phyloP scores from a whole-genome alignment of 2,888 invertebrate species.

The Hirtodrosophila confusa region DNA sequence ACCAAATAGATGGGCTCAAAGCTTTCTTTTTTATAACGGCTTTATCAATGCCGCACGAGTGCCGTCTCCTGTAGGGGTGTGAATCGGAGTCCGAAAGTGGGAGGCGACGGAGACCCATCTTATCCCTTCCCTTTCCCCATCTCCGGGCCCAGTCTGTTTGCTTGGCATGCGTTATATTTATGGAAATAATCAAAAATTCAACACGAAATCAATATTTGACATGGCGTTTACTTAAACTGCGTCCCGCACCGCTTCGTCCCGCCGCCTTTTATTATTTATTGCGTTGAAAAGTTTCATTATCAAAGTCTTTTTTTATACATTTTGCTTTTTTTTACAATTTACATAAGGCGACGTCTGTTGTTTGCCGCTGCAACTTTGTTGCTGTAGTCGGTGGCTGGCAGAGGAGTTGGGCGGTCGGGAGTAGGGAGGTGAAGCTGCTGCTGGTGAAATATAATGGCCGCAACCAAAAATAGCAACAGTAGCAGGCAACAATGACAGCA shows the following conservation, averaged over 20 bases:
- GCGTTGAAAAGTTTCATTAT: conserved; percentile 78
- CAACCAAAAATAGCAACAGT: conserved; percentile 62
- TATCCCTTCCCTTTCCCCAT: background rate
- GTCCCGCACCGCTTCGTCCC: background rate
- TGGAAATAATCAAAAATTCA: conserved; percentile 77
- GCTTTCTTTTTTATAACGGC: conserved; percentile 20
- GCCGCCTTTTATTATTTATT: conserved; percentile 66
- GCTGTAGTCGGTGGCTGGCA: conserved; percentile 8
- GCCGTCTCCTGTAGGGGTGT: conserved; percentile 33
- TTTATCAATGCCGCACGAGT: conserved; percentile 70
- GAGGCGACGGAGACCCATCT: background rate
- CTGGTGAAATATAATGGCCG: conserved; percentile 58
- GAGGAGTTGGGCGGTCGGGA: conserved; percentile 2
- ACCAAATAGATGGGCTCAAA: too few relatives aligned
- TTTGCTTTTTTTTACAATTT: conserved; percentile 49
- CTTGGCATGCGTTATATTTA: conserved; percentile 52
- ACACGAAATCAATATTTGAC: conserved; percentile 74
- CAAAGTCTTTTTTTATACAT: conserved; percentile 38
- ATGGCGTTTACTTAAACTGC: conserved; percentile 58
- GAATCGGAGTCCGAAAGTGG: conserved; percentile 10
- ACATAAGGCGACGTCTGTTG: conserved; percentile 68
- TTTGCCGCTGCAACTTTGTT: conserved; percentile 65
- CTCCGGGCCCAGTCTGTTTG: background rate
- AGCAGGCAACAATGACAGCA: conserved; percentile 71
- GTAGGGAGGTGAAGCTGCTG: conserved; percentile 21